Evolutionary conservation across 2,797 vertebrate genomes (phyloP).

Genomic region (Hippoglossus hippoglossus): DNA sequence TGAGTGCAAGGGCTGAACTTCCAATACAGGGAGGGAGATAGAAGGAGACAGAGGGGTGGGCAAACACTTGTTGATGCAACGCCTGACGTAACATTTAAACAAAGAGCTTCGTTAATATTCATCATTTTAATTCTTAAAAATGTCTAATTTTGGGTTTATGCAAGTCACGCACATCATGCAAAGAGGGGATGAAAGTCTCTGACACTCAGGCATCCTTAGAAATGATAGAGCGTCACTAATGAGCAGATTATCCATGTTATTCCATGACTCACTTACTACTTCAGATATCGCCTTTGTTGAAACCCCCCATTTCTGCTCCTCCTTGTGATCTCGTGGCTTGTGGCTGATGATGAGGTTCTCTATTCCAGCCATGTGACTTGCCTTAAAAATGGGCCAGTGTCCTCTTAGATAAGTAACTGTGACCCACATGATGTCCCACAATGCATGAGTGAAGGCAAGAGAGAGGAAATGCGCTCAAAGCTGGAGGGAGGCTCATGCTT

Average conservation of each 20-base stretch:
- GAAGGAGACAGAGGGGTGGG: constrained; percentile 43
- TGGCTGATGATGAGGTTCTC: constrained; percentile 65
- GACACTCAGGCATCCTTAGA: constrained; percentile 35
- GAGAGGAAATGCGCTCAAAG: constrained; percentile 14
- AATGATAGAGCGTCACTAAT: constrained; percentile 57
- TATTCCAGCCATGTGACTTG: constrained; percentile 78
- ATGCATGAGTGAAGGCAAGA: constrained; percentile 41
- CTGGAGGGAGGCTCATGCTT: constrained; percentile 14
- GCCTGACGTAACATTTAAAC: constrained; percentile 28
- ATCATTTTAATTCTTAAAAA: constrained; percentile 18
- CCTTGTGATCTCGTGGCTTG: constrained; percentile 75
- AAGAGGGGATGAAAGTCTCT: constrained; percentile 26
- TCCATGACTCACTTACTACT: constrained; percentile 51
- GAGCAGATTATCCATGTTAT: constrained; percentile 58
- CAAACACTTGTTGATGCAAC: constrained; percentile 54
- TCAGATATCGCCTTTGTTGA: constrained; percentile 55
- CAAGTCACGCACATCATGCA: background rate
- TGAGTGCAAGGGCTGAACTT: constrained; percentile 75
- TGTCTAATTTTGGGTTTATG: constrained; percentile 10
- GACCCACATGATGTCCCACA: constrained; percentile 73
- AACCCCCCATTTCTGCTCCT: constrained; percentile 39
- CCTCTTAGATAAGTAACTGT: constrained; percentile 60
- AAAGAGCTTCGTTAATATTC: constrained; percentile 22
- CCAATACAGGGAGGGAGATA: constrained; percentile 61
- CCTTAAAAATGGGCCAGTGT: constrained; percentile 66